Evolutionary conservation across 2,888 invertebrate species (phyloP).

Genomic region (Eupithecia dodoneata): DNA sequence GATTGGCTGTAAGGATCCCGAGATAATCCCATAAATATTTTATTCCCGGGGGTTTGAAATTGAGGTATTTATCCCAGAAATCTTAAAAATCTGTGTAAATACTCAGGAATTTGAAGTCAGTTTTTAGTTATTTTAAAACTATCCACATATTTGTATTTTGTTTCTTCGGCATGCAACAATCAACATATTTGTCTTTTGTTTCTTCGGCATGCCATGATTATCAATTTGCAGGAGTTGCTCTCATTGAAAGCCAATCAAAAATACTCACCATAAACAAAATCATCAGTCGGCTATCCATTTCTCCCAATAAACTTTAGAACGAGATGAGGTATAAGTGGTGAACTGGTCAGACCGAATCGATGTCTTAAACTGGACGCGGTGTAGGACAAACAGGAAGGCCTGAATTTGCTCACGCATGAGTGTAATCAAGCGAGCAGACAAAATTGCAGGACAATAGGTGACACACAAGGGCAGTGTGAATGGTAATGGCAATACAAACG

Average conservation of each 20-base stretch:
- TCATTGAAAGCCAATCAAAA: constrained; percentile 1
- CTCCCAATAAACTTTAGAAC: constrained; percentile 1
- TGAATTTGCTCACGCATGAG: constrained; percentile 66
- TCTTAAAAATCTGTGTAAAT: too few species aligned
- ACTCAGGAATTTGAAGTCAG: too few species aligned
- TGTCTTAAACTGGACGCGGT: constrained; percentile 60
- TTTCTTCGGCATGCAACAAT: too few species aligned
- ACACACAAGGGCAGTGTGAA: constrained; percentile 54
- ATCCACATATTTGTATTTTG: too few species aligned
- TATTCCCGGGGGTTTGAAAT: too few species aligned
- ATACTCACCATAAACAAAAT: constrained; percentile 65
- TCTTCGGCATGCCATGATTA: too few species aligned
- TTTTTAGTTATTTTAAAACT: too few species aligned
- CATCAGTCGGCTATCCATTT: constrained; percentile 62
- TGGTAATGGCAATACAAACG: not conserved
- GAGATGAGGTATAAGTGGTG: not conserved
- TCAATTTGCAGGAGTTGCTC: not conserved
- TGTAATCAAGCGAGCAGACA: constrained; percentile 56
- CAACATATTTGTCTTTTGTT: too few species aligned
- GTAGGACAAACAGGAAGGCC: constrained; percentile 67
- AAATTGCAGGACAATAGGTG: constrained; percentile 60
- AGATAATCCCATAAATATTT: too few species aligned
- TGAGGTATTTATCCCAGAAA: too few species aligned
- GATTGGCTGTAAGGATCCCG: too few species aligned
- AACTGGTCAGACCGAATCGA: constrained; percentile 50